Base-by-base conservation (phyloP, 1,140 invertebrate genomes). In the Stenopsyche tienmushanensis region DNA sequence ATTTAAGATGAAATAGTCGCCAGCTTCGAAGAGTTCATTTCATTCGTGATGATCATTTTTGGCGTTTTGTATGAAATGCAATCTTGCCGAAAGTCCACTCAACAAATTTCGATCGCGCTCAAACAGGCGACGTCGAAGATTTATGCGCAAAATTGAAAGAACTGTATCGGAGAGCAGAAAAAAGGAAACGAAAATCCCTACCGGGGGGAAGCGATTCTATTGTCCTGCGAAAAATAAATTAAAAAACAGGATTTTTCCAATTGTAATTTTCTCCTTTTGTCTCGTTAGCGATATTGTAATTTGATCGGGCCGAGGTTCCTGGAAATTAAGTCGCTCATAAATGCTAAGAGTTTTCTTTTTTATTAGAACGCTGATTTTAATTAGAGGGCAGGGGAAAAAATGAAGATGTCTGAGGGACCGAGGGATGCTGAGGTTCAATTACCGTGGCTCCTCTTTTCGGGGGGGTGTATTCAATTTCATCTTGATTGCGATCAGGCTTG, bases 221-320 rank as follows among this genome's bases (percentile, higher is more conserved):
- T 29, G 42, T 49, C 39, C 57, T 26, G 57, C 41, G 57, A 60
- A 58, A 69, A 69, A 47, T 34, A 69, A 69, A 69, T 63, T 69
- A 63, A 69, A 69, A 69, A 62, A 69, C 63, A 58, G 58, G 55
- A 65, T 62, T 65, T 69, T 65, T 62, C 55, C 66, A 62, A 69
- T 69, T 69, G 66, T 69, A 62, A 69, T 65, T 65, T 69, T 69
- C 62, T 64, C 53, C 67, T 69, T 69, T 65, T 65, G 67, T 69
- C 67, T 70, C 64, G 67, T 70, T 70, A 70, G 67, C 54, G 67
- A 70, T 70, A 70, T 70, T 70, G 67, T 70, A 70, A 70, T 70
- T 70, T 57, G 67, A 70, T 70, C 64, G 63, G 63, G 21, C 53
- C 13, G 62, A 50, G 58, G 44, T 26, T 52, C 45, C 23, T 29